phyloP scores from a whole-genome alignment of 2,888 invertebrate genomes.

The Strigamia maritima region DNA sequence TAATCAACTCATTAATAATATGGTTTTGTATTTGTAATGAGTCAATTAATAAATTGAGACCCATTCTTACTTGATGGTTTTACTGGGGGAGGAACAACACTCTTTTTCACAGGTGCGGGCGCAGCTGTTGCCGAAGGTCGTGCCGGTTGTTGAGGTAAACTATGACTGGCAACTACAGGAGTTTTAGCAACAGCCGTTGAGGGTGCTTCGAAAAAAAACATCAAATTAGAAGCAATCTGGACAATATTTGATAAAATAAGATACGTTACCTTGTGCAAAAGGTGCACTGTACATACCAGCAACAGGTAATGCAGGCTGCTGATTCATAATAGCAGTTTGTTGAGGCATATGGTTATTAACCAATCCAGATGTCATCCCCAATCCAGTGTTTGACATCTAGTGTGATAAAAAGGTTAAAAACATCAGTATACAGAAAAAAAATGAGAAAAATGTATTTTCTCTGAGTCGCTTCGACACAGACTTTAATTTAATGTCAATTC shows the following conservation, averaged over 20 bases:
- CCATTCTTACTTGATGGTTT: slow-evolving; percentile 40
- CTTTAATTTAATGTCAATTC: neutral
- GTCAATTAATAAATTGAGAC: no score
- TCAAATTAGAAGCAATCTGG: neutral
- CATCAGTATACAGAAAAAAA: no score
- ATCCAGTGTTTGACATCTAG: neutral
- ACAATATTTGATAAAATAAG: no score
- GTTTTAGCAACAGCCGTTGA: slow-evolving; percentile 38
- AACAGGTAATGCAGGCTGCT: slow-evolving; percentile 25
- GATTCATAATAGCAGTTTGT: neutral
- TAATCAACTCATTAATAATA: no score
- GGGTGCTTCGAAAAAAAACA: neutral
- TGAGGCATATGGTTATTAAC: slow-evolving; percentile 22
- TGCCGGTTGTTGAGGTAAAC: slow-evolving; percentile 46
- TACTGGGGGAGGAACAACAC: slow-evolving; percentile 43
- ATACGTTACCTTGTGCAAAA: slow-evolving; percentile 26
- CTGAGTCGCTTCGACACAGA: neutral
- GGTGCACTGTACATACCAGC: slow-evolving; percentile 37
- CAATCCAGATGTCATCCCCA: neutral
- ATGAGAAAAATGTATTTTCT: neutral
- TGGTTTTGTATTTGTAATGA: no score
- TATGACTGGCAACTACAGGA: slow-evolving; percentile 45
- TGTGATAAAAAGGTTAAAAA: neutral
- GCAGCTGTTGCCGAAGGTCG: slow-evolving; percentile 45
- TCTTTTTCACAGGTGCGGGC: slow-evolving; percentile 45